Base-by-base conservation (phyloP, 1,140 invertebrate genomes). In the Watersipora subatra region DNA sequence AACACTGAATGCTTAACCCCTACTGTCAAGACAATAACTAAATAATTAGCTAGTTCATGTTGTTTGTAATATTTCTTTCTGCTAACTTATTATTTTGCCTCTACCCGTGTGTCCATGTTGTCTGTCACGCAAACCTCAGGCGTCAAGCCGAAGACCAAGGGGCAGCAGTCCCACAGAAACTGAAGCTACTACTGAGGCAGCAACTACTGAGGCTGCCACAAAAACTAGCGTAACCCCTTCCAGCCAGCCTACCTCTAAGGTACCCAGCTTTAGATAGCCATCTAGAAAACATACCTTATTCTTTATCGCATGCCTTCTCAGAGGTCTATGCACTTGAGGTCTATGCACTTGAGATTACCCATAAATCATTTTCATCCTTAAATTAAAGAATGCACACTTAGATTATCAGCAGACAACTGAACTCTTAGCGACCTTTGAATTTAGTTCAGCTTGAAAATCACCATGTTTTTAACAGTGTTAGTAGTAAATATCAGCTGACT, bases 61-160 rank as follows among this genome's bases (percentile, higher is more conserved):
- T n/a, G n/a, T n/a, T n/a, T n/a, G n/a, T n/a, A n/a, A n/a, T n/a
- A n/a, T n/a, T n/a, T n/a, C n/a, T n/a, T n/a, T n/a, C n/a, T n/a
- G n/a, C n/a, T n/a, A n/a, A n/a, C n/a, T n/a, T n/a, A n/a, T n/a
- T n/a, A n/a, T n/a, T n/a, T n/a, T n/a, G n/a, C n/a, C n/a, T n/a
- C n/a, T n/a, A n/a, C n/a, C n/a, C n/a, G n/a, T n/a, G n/a, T n/a
- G n/a, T n/a, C n/a, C n/a, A n/a, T n/a, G n/a, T n/a, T n/a, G n/a
- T n/a, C n/a, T n/a, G 63, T 69, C 68, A 68, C 69, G 63, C 61
- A 63, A 28, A 57, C 30, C 1, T 46, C 26, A 22, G n/a, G n/a
- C 28, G 28, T 29, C 20, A 2, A 55, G 17, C 20, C n/a, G 28
- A 19, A 64, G n/a, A 64, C 19, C 28, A 17, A 12, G 28, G 17